Evolutionary conservation across 2,113 vertebrate genomes (phyloP), one percentile per base, ranked within the genome.

Genomic region (Papio anubis): DNA sequence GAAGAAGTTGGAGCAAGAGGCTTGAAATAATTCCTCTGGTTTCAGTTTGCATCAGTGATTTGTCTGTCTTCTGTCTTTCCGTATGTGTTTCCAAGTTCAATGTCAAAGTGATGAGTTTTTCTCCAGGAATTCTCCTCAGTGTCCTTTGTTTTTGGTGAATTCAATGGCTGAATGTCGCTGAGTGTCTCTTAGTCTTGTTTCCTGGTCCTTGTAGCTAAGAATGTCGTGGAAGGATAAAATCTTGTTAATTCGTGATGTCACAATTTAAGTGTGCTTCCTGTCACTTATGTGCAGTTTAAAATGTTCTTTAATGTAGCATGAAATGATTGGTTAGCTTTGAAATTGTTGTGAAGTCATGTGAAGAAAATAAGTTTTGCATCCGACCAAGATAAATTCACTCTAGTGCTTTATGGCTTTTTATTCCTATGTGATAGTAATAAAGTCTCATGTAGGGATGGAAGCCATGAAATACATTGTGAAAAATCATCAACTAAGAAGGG

Each of bases 351-450:
- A 99, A 99, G 98, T 98, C 99, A 98, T 98, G 98, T 99, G 99
- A 99, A 99, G 99, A 99, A 99, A 99, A 96, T 99, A 98, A 99
- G 97, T 99, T 98, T 99, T 98, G 97, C 98, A 99, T 98, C 99
- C 99, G 98, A 98, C 99, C 99, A 99, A 99, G 99, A 99, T 99
- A 98, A 99, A 99, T 99, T 99, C 99, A 99, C 99, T 99, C 98
- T 99, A 99, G 99, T 99, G 99, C 99, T 99, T 99, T 99, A 99
- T 99, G 99, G 99, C 99, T 99, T 99, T 99, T 99, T 99, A 99
- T 99, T 99, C 99, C 99, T 99, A 99, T 99, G 99, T 99, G 99
- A 99, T 99, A 99, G 98, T 99, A 99, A 99, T 99, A 99, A 99
- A 99, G 99, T 99, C 99, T 99, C 99, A 99, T 99, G 99, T 99